Base-by-base conservation (phyloP, 92 coral and sea anemone genomes). In the Ricordea florida region DNA sequence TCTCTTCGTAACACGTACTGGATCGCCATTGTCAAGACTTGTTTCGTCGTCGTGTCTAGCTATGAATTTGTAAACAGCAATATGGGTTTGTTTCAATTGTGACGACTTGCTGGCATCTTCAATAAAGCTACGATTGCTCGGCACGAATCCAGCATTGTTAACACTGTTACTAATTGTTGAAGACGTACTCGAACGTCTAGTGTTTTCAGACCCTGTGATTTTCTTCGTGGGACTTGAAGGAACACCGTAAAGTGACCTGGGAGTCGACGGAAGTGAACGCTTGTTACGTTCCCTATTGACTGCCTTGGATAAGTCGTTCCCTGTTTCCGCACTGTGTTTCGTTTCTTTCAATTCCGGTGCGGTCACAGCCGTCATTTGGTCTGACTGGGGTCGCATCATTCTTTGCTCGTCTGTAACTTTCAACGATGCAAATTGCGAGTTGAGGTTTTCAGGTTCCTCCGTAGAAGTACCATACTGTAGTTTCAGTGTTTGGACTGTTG, bases 11-110 rank as follows among this genome's bases (percentile, higher is more conserved):
- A 96, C 93, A 40, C 63, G 76, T 31, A 96, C 72, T 10, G 99
- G 88, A 80, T 96, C 99, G 6, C 99, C 99, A 10, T 79, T 62
- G 3, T 92, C 90, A 29, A 96, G 75, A 23, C 66, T 60, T 7
- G 89, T 66, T 70, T 96, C 99, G 50, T 92, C 97, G 9, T 76
- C 80, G 69, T 96, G 99, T 31, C 97, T 87, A 2, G 93, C 86
- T 6, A 78, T 85, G 67, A 96, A 96, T 69, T 89, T 96, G 70
- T 89, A 88, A 24, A 85, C 78, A 9, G 93, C 99, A 48, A 96
- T 81, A 52, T 96, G 99, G 18, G 97, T 96, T 62, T 96, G 99
- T 43, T 78, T 87, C 31, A 79, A 44, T 35, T 74, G 57, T 20
- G 77, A 50, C 28, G 44, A 53, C 0, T 23, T 41, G 26, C 13